These are phyloP conservation scores for Oithona nana DNA, from an alignment of 2,888 invertebrate genomes.

Conservation along the genomic window DNA sequence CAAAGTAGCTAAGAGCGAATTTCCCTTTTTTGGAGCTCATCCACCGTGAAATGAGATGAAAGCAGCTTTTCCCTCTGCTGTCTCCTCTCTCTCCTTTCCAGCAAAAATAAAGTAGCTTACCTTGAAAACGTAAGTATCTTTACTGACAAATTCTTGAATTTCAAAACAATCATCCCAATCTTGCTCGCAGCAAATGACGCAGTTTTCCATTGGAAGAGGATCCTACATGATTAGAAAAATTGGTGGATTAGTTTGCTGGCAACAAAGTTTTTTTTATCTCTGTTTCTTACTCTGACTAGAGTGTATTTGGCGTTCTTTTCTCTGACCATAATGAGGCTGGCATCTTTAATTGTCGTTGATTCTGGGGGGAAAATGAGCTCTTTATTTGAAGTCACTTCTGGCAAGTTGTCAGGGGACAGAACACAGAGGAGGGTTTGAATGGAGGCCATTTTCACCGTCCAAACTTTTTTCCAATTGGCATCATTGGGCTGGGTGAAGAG, in stretches of 20 bases:
- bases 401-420: conserved; percentile 9
- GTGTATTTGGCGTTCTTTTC: conserved; percentile 13
- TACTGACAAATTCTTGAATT: conserved; percentile 65
- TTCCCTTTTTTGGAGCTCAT: too few relatives aligned
- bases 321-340: conserved; percentile 13
- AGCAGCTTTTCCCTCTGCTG: too few relatives aligned
- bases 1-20: not conserved
- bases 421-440: conserved; percentile 3
- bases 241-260: too few relatives aligned
- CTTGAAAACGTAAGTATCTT: conserved; percentile 86
- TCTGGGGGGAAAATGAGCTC: conserved; percentile 15
- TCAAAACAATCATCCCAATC: conserved; percentile 77
- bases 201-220: conserved; percentile 71
- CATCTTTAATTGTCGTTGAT: conserved; percentile 10
- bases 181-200: conserved; percentile 72
- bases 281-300: conserved; percentile 13
- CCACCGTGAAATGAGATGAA: too few relatives aligned
- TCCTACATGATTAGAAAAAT: conserved; percentile 34
- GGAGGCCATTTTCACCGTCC: conserved; percentile 11
- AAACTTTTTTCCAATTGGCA: conserved; percentile 15
- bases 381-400: conserved; percentile 13
- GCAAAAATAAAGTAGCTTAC: conserved; percentile 32
- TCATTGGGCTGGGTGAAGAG: conserved; percentile 40
- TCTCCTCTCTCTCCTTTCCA: not conserved
- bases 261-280: too few relatives aligned